A percentile compares a stretch with the other conserved stretches of the same genome.
These are phyloP conservation scores for Lordiphosa stackelbergi DNA, from an alignment of 1,140 invertebrate genomes.

Conservation along the genomic window DNA sequence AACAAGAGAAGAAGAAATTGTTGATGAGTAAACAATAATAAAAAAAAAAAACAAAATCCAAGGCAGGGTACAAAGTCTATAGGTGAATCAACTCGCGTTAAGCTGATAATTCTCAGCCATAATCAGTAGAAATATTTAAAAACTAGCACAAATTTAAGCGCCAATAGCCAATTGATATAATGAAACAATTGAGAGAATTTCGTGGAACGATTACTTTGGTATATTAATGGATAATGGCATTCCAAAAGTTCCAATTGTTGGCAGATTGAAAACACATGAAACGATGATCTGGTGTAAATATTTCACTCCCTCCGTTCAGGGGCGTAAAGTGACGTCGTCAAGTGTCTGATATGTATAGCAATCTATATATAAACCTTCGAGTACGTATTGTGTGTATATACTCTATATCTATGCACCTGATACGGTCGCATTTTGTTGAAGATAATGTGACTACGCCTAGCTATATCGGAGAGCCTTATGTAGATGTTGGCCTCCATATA, in stretches of 20 bases:
- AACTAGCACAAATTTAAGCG: conserved; percentile 37
- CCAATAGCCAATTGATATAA: too few relatives aligned
- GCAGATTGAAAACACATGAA: conserved; percentile 33
- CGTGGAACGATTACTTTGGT: too few relatives aligned
- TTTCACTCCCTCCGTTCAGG: background rate
- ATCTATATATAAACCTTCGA: too few relatives aligned
- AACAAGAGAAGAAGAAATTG: conserved; percentile 11
- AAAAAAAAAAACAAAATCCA: conserved; percentile 10
- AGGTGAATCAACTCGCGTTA: conserved; percentile 53
- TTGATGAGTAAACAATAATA: background rate
- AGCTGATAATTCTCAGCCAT: conserved; percentile 46
- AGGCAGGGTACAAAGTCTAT: conserved; percentile 58
- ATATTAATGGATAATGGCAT: too few relatives aligned
- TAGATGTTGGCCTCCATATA: conserved; percentile 11
- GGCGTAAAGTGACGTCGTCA: too few relatives aligned
- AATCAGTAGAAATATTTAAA: conserved; percentile 30
- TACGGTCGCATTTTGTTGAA: conserved; percentile 25
- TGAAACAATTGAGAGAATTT: too few relatives aligned
- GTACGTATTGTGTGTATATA: conserved; percentile 7
- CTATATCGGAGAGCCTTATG: conserved; percentile 22
- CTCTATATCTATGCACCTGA: conserved; percentile 24
- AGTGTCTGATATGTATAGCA: too few relatives aligned
- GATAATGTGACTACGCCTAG: conserved; percentile 16
- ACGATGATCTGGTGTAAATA: conserved; percentile 5
- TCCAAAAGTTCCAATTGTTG: background rate